Base-by-base conservation (phyloP, 2,797 vertebrate genomes). In the Pygocentrus nattereri region DNA sequence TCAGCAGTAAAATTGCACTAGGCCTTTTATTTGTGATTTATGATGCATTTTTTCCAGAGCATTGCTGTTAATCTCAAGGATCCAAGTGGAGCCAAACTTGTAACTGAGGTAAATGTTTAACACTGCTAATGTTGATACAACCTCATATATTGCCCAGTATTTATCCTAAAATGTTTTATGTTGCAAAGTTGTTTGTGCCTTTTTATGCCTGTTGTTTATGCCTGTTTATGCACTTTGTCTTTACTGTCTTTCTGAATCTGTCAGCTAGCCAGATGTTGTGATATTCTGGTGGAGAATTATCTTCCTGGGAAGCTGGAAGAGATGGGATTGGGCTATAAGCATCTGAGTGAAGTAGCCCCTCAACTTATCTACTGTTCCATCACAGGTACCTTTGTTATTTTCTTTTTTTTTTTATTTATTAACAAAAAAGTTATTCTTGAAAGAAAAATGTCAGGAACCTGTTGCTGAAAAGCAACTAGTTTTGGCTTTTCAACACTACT, bases 221-320 rank as follows among this genome's bases (percentile, higher is more conserved):
- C n/a, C n/a, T n/a, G n/a, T n/a, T n/a, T n/a, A n/a, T n/a, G n/a
- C n/a, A 69, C 27, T n/a, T 74, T 47, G 41, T 69, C 19, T 70
- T 38, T 80, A 27, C 31, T 61, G 30, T 74, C 64, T 82, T 65
- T 71, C 30, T 81, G 56, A 61, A 78, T 82, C 52, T 83, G 85
- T 85, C 88, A 99, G 97, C 95, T 99, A 73, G 94, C 97, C 87
- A 91, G 84, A 83, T 91, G 92, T 78, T 97, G 96, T 87, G 98
- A 99, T 87, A 94, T 99, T 70, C 90, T 99, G 85, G 91, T 99
- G 80, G 97, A 99, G 87, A 99, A 99, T 92, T 99, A 94, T 58
- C 11, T 99, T 7, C 97, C 98, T 31, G 97, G 97, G 11, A 99
- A 98, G 68, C 93, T 99, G 23, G 74, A 88, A 65, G 87, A 92